A percentile compares a stretch with the other conserved stretches of the same genome.
These are phyloP conservation scores for Heterocephalus glaber DNA, from an alignment of 2,113 vertebrate genomes.

Conservation along the genomic window DNA sequence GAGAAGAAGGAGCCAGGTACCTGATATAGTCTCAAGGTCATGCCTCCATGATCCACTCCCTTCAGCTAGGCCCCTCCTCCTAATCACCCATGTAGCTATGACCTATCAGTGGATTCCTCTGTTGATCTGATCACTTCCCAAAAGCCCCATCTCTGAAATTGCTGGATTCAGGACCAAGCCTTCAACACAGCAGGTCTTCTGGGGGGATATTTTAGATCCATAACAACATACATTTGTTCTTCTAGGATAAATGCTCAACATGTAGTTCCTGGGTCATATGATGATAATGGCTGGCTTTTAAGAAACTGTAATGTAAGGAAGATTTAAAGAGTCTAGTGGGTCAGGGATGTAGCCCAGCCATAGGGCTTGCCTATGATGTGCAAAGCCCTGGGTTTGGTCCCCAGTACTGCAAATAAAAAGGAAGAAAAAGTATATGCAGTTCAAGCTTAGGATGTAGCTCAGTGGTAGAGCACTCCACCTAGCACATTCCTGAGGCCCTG, in stretches of 20 bases:
- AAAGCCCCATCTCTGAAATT: neutral
- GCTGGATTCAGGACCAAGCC: neutral
- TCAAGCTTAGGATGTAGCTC: neutral
- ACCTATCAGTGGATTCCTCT: neutral
- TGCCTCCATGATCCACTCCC: neutral
- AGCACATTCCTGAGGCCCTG: neutral
- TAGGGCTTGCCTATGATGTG: neutral
- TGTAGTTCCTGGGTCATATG: neutral
- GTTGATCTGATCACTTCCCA: neutral
- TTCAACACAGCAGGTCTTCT: neutral
- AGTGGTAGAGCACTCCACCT: neutral
- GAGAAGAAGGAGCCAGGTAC: neutral
- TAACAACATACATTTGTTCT: slow-evolving; percentile 1
- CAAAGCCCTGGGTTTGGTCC: neutral
- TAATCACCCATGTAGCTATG: neutral
- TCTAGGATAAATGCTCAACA: neutral
- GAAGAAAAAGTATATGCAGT: neutral
- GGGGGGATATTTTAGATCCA: neutral
- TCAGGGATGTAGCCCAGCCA: neutral
- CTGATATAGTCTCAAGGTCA: neutral
- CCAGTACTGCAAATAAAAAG: neutral
- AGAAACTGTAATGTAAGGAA: slow-evolving; percentile 39
- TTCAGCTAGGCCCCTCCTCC: neutral
- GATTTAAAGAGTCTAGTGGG: slow-evolving; percentile 20
- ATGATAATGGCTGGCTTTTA: slow-evolving; percentile 19